Evolutionary conservation across 2,888 invertebrate species (phyloP), one percentile per base, ranked within the genome.

Genomic region (Congeria kusceri): DNA sequence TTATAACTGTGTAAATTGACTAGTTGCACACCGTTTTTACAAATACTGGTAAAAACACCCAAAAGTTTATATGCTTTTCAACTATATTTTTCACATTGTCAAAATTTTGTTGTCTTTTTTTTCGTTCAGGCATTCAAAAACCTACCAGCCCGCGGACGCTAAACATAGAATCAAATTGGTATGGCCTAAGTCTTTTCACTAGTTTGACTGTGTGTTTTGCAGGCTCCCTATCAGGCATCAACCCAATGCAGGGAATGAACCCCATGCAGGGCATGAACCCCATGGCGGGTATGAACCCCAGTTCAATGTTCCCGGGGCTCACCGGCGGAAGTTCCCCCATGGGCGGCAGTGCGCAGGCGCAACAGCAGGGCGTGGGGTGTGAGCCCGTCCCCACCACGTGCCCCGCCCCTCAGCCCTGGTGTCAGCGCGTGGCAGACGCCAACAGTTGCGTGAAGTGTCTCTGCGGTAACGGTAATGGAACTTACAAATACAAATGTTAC

Each of bases 391-490:
- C 85, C 0, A 83, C 76, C n/a, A 83, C 85, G 7, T 85, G 85
- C 15, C 67, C 72, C 4, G 77, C 65, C 4, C 85, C 85, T 0
- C 85, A 83, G n/a, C 85, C 85, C 1, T 85, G 85, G 85, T 85
- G 85, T 66, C 81, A 85, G 47, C 56, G 85, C 4, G 53, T 79
- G 9, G 47, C 77, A 0, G 70, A 82, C 46, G 56, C 62, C n/a
- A 70, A 80, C 0, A 66, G 80, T 7, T 85, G 85, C 68, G 76
- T 82, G 0, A 74, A 76, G 28, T 85, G 85, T 53, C 65, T 77
- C 3, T 85, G 85, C 70, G 80, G 85, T 15, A 59, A 80, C 57
- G 83, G 85, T 85, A 61, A 28, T 28, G 27, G n/a, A 11, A 3
- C n/a, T n/a, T 23, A 23, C 20, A 56, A 57, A 39, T 39, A 27